Percentiles rank a stretch among this genome's conserved stretches.
phyloP scores from a whole-genome alignment of 2,888 invertebrate genomes.

The Ligdia adustata region DNA sequence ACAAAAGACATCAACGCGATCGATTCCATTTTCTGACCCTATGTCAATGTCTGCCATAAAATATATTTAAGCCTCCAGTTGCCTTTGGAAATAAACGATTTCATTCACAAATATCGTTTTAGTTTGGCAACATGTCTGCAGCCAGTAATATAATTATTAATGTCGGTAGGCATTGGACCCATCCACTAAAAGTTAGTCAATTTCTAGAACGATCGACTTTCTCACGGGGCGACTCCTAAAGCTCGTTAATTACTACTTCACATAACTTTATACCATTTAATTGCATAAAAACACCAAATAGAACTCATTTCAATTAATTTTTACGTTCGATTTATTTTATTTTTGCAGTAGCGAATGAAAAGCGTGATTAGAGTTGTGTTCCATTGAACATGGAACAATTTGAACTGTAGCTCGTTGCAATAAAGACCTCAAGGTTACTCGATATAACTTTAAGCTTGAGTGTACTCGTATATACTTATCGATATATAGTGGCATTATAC shows the following conservation, averaged over 20 bases:
- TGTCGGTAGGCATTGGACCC: background rate
- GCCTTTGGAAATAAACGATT: constrained; percentile 2
- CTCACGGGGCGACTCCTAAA: constrained; percentile 24
- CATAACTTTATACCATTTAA: constrained; percentile 29
- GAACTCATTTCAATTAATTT: constrained; percentile 43
- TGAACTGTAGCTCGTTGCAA: constrained; percentile 1
- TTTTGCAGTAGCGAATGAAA: constrained; percentile 31
- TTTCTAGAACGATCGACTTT: constrained; percentile 17
- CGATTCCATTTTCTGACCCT: background rate
- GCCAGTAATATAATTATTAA: background rate
- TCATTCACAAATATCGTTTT: background rate
- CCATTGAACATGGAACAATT: background rate
- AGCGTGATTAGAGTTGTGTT: background rate
- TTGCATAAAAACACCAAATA: constrained; percentile 32
- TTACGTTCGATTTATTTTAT: constrained; percentile 46
- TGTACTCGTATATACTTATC: background rate
- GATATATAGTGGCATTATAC: constrained; percentile 33
- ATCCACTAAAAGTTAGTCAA: constrained; percentile 9
- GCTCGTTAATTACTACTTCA: constrained; percentile 25
- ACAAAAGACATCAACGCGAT: background rate
- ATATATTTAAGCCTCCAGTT: too few species aligned
- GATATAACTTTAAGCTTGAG: background rate
- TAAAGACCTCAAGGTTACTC: constrained; percentile 17
- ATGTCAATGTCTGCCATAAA: background rate
- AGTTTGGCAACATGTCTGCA: constrained; percentile 7